phyloP scores from a whole-genome alignment of 2,797 vertebrate species.

The Pseudochirops corinnae region DNA sequence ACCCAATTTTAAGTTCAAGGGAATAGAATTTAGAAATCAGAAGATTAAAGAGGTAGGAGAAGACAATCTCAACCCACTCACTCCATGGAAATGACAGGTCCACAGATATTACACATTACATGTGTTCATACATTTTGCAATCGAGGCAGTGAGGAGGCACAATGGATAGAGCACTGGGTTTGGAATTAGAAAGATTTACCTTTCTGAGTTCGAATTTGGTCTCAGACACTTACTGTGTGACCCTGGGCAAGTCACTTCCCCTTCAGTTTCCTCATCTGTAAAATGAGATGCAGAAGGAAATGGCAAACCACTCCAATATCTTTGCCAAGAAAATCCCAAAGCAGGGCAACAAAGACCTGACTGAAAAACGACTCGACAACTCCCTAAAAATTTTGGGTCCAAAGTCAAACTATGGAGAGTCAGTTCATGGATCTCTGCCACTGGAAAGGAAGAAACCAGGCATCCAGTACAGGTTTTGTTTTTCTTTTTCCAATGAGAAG shows the following conservation, averaged over 20 bases:
- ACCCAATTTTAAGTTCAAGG: too few relatives aligned
- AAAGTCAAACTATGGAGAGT: neutral
- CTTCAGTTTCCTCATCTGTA: neutral
- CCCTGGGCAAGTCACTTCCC: neutral
- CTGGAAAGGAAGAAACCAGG: neutral
- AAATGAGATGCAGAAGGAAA: neutral
- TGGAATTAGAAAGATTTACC: neutral
- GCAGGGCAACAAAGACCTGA: neutral
- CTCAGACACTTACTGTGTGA: neutral
- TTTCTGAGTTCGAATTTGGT: neutral
- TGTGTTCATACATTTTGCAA: neutral
- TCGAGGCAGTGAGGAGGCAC: too few relatives aligned
- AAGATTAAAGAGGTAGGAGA: too few relatives aligned
- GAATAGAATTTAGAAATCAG: too few relatives aligned
- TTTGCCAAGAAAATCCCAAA: too few relatives aligned
- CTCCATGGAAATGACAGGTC: neutral
- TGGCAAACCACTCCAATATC: neutral
- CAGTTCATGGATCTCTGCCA: neutral
- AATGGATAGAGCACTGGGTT: neutral
- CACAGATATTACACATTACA: neutral
- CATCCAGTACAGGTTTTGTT: neutral
- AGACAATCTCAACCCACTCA: too few relatives aligned
- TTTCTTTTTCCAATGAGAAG: neutral
- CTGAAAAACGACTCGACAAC: neutral
- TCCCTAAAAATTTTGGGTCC: neutral